Evolutionary conservation across 2,113 vertebrate genomes (phyloP).

Genomic region (Callorhinus ursinus): DNA sequence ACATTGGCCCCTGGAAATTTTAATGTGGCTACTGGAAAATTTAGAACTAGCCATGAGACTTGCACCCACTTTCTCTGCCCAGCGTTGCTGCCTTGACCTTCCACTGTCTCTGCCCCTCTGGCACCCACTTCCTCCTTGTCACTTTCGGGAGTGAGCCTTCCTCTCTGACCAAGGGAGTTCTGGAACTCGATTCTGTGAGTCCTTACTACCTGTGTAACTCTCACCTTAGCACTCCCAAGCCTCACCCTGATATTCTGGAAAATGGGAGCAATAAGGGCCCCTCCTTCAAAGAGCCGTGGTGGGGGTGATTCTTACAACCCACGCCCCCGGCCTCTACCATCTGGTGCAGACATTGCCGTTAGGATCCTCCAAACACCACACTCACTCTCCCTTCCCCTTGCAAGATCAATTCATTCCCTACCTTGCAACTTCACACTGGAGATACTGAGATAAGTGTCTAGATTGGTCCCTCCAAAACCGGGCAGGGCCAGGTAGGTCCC

Average conservation of each 20-base stretch:
- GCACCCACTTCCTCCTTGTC: background rate
- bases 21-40: background rate
- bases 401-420: background rate
- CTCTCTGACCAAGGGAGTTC: background rate
- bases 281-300: rapidly evolving
- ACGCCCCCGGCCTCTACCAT: rapidly evolving
- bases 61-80: rapidly evolving
- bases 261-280: background rate
- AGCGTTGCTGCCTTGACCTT: background rate
- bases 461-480: background rate
- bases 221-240: rapidly evolving
- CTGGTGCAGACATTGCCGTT: background rate
- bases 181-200: background rate
- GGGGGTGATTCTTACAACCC: rapidly evolving
- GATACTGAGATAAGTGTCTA: background rate
- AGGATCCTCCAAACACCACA: background rate
- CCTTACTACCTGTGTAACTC: rapidly evolving
- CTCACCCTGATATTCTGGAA: background rate
- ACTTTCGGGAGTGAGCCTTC: background rate
- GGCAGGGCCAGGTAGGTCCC: rapidly evolving
- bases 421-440: background rate
- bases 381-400: rapidly evolving
- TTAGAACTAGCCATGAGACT: background rate
- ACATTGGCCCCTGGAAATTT: background rate
- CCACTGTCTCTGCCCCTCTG: background rate